Conservation (phyloP, 2,888 invertebrate genomes). For the Xestia rhomboidea region DNA sequence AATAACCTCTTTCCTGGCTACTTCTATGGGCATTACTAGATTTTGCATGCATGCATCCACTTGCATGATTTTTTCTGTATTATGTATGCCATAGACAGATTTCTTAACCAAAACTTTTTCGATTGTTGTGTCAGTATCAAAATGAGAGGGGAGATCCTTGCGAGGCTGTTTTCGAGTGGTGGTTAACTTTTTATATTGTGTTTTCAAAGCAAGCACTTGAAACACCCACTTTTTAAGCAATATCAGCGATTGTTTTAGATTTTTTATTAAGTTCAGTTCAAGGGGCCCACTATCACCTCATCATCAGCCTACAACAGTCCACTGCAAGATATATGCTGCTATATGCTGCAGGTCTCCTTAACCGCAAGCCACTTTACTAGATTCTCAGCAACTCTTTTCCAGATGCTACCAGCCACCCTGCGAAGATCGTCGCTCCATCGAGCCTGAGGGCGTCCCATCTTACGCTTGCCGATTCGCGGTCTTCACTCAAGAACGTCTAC, state of each 20-base stretch:
- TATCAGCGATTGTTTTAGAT: not conserved
- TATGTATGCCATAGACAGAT: not conserved
- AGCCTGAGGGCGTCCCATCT: too few species aligned
- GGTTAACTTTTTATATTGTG: not conserved
- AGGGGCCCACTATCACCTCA: not conserved
- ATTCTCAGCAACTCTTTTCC: too few species aligned
- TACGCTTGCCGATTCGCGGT: too few species aligned
- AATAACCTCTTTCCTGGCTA: slow-evolving; percentile 23
- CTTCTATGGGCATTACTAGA: slow-evolving; percentile 4
- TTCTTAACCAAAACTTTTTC: not conserved
- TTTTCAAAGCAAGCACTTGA: not conserved
- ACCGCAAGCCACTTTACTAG: too few species aligned
- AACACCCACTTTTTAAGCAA: not conserved
- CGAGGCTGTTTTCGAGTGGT: not conserved
- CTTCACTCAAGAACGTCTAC: too few species aligned
- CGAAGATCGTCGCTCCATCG: too few species aligned
- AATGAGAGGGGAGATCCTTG: not conserved
- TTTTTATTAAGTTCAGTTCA: slow-evolving; percentile 4
- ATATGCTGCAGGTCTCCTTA: too few species aligned
- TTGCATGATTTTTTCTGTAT: not conserved
- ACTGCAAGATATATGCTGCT: too few species aligned
- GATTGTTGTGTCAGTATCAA: not conserved
- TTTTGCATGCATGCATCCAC: slow-evolving; percentile 11
- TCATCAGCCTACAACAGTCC: not conserved
- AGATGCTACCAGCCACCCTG: too few species aligned